phyloP scores from a whole-genome alignment of 2,113 vertebrate species.

The Gymnocephalus cernua region DNA sequence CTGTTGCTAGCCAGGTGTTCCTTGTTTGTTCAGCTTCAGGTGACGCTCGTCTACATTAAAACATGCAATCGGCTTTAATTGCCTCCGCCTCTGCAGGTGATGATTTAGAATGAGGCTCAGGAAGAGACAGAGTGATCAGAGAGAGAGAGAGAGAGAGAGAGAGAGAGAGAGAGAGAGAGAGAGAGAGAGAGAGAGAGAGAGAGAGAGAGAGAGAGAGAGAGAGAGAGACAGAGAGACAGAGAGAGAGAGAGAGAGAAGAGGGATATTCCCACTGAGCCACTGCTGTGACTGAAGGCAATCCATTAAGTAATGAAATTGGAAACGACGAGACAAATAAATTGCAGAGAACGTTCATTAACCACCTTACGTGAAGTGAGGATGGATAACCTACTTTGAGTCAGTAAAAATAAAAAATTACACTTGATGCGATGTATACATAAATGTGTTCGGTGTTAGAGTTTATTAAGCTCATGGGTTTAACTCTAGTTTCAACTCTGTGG shows the following conservation, averaged over 20 bases:
- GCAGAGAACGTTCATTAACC: background rate
- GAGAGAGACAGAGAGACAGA: background rate
- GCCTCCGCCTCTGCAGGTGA: constrained; percentile 62
- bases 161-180: background rate
- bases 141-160: background rate
- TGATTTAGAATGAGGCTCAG: constrained; percentile 46
- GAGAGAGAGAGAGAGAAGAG: background rate
- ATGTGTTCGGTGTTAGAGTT: constrained; percentile 27
- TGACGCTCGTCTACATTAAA: constrained; percentile 77
- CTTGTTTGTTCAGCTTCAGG: constrained; percentile 81
- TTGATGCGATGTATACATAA: constrained; percentile 47
- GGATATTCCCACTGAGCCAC: constrained; percentile 1
- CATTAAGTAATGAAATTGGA: constrained; percentile 18
- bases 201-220: background rate
- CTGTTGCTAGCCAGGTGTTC: constrained; percentile 80
- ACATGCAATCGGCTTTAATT: constrained; percentile 73
- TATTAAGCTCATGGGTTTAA: constrained; percentile 47
- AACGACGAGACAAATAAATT: constrained; percentile 33
- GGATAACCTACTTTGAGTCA: constrained; percentile 15
- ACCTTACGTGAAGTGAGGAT: background rate
- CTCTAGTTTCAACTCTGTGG: constrained; percentile 46
- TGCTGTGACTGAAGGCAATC: constrained; percentile 11
- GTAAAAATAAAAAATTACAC: constrained; percentile 35
- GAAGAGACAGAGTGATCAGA: background rate
- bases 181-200: background rate